Conservation (phyloP, 2,797 vertebrate genomes). For the Acipenser ruthenus region DNA sequence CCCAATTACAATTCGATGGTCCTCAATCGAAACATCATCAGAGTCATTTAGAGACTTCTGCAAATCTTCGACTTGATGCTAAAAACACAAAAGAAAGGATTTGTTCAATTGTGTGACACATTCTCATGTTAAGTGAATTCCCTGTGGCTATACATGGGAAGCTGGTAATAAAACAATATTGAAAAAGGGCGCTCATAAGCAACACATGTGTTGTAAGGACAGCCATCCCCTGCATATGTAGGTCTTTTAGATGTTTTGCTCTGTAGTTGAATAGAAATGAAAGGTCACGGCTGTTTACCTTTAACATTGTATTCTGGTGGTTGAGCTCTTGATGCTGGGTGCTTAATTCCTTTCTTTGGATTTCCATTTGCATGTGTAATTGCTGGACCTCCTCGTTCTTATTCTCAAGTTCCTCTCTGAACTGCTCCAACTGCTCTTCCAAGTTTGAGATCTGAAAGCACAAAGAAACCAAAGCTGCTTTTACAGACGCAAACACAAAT, state of each 20-base stretch:
- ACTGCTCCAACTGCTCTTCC: slow-evolving; percentile 95
- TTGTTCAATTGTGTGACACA: background rate
- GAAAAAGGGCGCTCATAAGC: background rate
- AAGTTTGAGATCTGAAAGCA: slow-evolving; percentile 79
- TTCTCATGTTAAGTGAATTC: too few relatives aligned
- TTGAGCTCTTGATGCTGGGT: slow-evolving; percentile 78
- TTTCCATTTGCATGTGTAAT: slow-evolving; percentile 95
- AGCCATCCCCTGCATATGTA: background rate
- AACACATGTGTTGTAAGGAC: background rate
- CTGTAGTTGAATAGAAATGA: too few relatives aligned
- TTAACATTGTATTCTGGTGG: slow-evolving; percentile 72
- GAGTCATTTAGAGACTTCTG: slow-evolving; percentile 43
- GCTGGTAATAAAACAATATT: background rate
- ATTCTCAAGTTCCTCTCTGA: slow-evolving; percentile 93
- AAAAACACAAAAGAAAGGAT: slow-evolving; percentile 20
- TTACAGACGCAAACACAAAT: background rate
- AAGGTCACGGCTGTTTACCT: slow-evolving; percentile 49
- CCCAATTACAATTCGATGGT: slow-evolving; percentile 63
- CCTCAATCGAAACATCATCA: slow-evolving; percentile 43
- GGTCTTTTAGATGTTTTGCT: too few relatives aligned
- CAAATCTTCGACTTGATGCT: slow-evolving; percentile 58
- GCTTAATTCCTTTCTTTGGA: slow-evolving; percentile 85
- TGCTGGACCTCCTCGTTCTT: slow-evolving; percentile 98
- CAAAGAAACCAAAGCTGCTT: slow-evolving; percentile 21
- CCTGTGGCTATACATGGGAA: too few relatives aligned